Base-by-base conservation (phyloP, 2,888 invertebrate species). In the Tridacna gigas region DNA sequence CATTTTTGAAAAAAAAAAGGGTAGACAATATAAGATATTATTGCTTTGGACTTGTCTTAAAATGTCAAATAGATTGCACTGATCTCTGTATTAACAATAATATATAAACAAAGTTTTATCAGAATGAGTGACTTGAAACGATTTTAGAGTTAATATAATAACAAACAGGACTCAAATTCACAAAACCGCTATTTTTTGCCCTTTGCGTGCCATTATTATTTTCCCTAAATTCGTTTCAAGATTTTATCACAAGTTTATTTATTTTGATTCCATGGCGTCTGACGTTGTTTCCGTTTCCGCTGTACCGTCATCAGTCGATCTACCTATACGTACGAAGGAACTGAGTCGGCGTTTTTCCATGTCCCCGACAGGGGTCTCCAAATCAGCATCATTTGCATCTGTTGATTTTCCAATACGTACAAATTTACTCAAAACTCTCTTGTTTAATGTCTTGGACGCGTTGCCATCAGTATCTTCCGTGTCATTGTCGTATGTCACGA, bases 361-460 rank as follows among this genome's bases (percentile, higher is more conserved):
- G 28, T 67, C 45, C 11, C 7, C 0, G 0, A 51, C 9, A 25
- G 25, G 26, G 12, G 25, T 28, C 0, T 15, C 4, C 3, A 7
- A 51, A 13, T 51, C 73, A 0, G 7, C 2, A 13, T 15, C 37
- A n/a, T 69, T 48, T n/a, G 22, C 69, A 13, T 47, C 25, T n/a
- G 25, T 26, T 56, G 73, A 73, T 73, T 84, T 83, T 11, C 86
- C 86, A 37, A 86, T 86, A 71, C 86, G 73, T 18, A 86, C 86
- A 65, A 87, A 87, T 66, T 37, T 61, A n/a, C 73, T 79, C n/a
- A 65, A n/a, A 22, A 61, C 74, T 15, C 73, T 26, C 45, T 79
- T 73, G 25, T 76, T 37, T 22, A 5, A 4, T 22, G 47, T 15
- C 26, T 51, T 51, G 25, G 71, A n/a, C 4, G 18, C 37, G 37